phyloP scores from a whole-genome alignment of 2,888 invertebrate genomes.

The Myathropa florea region DNA sequence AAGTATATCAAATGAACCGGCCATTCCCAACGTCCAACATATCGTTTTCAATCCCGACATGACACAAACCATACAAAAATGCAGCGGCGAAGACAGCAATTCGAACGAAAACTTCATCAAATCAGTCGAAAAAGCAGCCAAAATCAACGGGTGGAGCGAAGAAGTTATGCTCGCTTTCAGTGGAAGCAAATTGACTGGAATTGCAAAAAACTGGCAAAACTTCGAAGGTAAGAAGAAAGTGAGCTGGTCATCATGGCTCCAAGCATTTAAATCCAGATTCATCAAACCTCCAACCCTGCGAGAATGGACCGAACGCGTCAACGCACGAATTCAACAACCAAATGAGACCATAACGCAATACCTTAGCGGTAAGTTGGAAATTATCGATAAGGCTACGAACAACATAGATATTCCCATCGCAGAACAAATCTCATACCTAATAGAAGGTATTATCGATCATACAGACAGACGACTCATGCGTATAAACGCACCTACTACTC shows the following conservation, averaged over 20 bases:
- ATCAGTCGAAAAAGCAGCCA: neutral
- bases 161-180: too few species aligned
- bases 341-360: constrained; percentile 28
- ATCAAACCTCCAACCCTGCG: too few species aligned
- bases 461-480: neutral
- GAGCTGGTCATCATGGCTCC: constrained; percentile 11
- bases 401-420: too few species aligned
- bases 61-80: constrained; percentile 20
- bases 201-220: constrained; percentile 40
- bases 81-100: constrained; percentile 19
- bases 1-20: neutral
- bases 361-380: too few species aligned
- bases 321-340: constrained; percentile 17
- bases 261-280: too few species aligned
- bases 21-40: neutral
- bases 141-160: constrained; percentile 18
- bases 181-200: constrained; percentile 23
- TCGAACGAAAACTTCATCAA: constrained; percentile 22
- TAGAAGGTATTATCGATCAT: neutral
- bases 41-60: constrained; percentile 21
- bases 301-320: constrained; percentile 34
- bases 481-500: neutral
- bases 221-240: constrained; percentile 24
- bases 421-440: too few species aligned
- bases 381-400: too few species aligned